Percentiles rank a stretch among this genome's conserved stretches.
These are phyloP conservation scores for Caenorhabditis wallacei DNA, from an alignment of 2,888 invertebrate species.

Conservation along the genomic window DNA sequence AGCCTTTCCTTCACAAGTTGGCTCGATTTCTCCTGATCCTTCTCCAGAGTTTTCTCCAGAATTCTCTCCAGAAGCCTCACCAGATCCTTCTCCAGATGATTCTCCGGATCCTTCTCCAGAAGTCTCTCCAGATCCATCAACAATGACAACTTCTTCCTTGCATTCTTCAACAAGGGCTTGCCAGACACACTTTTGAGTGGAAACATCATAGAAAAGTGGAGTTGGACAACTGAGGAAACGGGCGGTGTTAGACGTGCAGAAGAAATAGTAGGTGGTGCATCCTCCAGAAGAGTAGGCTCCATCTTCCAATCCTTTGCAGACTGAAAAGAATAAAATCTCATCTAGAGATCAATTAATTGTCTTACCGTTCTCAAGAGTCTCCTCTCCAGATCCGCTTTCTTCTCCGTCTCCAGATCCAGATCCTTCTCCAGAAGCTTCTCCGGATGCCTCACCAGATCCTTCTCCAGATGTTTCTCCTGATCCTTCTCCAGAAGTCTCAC, in stretches of 20 bases:
- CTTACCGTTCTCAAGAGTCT: background rate
- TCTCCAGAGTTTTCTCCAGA: slow-evolving; percentile 52
- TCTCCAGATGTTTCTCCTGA: slow-evolving; percentile 40
- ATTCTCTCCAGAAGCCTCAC: slow-evolving; percentile 44
- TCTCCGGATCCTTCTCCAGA: slow-evolving; percentile 50
- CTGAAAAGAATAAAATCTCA: background rate
- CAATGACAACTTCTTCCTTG: slow-evolving; percentile 14
- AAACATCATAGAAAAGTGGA: slow-evolving; percentile 56
- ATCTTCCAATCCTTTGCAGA: slow-evolving; percentile 46
- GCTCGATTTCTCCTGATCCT: slow-evolving; percentile 38
- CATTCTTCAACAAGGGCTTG: slow-evolving; percentile 43
- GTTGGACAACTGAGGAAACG: slow-evolving; percentile 62
- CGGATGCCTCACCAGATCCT: no score
- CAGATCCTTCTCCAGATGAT: slow-evolving; percentile 48
- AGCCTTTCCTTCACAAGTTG: slow-evolving; percentile 51
- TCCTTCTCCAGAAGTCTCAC: slow-evolving; percentile 47
- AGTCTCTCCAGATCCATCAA: slow-evolving; percentile 16
- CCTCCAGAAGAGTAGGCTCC: slow-evolving; percentile 54
- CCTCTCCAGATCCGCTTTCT: background rate
- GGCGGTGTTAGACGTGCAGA: slow-evolving; percentile 46
- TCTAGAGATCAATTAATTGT: background rate
- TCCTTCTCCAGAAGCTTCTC: slow-evolving; percentile 38
- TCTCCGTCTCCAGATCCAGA: slow-evolving; percentile 31
- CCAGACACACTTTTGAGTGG: slow-evolving; percentile 53
- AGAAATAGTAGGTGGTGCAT: slow-evolving; percentile 58